Evolutionary conservation across 1,140 invertebrate species (phyloP), one percentile per base, ranked within the genome.

Genomic region (Zelostemma sp.): DNA sequence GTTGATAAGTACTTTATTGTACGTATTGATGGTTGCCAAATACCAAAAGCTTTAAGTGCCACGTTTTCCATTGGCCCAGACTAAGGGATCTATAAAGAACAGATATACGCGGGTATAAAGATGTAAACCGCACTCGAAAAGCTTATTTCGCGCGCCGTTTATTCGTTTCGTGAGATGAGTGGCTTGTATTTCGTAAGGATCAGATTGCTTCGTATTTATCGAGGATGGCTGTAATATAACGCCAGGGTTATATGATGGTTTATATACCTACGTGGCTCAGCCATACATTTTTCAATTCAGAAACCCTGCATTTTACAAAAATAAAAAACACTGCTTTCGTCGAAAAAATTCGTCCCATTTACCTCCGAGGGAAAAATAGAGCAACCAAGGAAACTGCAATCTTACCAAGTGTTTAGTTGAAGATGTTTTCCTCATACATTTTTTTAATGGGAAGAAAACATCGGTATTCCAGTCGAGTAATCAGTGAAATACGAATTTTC

Each of bases 151-250:
- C 48, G 31, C 48, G 16, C 35, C 33, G 49, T 53, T 53, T 53
- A 53, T 53, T 53, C 49, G 49, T 53, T 33, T 53, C 49, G 49
- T 35, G 48, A 50, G 28, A 50, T 41, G 35, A 53, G 33, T 53
- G 35, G 31, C 49, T 53, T 53, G 49, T 53, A 53, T 53, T 53
- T 53, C 49, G 31, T 18, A 16, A 2, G 48, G 25, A 50, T 50
- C 31, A 50, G 28, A 18, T 50, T 50, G 48, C 28, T 1, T 48
- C 46, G 46, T 25, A 50, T 50, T 50, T 53, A 53, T 53, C 35
- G 49, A 19, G 35, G 35, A 53, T 40, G 35, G 33, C 4, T 12
- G 49, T 19, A 53, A 53, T 53, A 53, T 53, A 53, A 40, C 9
- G 6, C 49, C 6, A 19, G 35, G 19, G 35, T 53, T 12, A n/a